A percentile compares a stretch with the other conserved stretches of the same genome.
Evolutionary conservation across 2,113 vertebrate genomes (phyloP).

Genomic region (Hiodon tergisus): DNA sequence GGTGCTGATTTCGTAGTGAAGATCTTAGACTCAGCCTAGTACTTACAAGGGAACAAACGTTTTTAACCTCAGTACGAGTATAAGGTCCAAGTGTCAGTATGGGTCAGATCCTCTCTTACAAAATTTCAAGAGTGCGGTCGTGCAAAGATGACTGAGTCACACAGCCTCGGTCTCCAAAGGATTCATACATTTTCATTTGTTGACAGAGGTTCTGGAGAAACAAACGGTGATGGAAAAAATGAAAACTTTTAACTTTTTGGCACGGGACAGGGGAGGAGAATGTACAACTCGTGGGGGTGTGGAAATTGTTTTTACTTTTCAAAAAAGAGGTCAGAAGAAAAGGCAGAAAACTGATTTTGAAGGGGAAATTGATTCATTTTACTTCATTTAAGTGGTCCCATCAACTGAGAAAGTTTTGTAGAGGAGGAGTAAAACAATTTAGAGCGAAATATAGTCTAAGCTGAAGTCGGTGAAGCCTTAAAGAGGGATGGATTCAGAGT

Average conservation of each 20-base stretch:
- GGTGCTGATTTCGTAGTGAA: conserved; percentile 26
- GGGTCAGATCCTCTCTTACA: conserved; percentile 32
- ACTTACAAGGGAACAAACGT: neutral
- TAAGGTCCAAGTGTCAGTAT: conserved; percentile 20
- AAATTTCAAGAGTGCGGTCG: conserved; percentile 14
- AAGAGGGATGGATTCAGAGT: conserved; percentile 55
- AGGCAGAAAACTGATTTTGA: neutral
- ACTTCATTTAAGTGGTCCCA: conserved; percentile 13
- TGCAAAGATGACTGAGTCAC: conserved; percentile 12
- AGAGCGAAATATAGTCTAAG: neutral
- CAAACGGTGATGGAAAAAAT: neutral
- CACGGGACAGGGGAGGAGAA: conserved; percentile 14
- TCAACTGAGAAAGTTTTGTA: conserved; percentile 20
- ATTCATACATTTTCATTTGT: conserved; percentile 42
- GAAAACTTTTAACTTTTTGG: conserved; percentile 12
- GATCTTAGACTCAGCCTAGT: conserved; percentile 12
- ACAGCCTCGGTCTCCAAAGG: neutral
- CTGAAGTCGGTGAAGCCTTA: neutral
- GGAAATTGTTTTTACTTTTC: conserved; percentile 21
- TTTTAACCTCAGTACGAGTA: neutral
- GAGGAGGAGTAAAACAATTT: neutral
- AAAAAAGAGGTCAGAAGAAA: conserved; percentile 18
- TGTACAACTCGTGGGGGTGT: conserved; percentile 19
- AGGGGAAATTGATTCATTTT: conserved; percentile 7
- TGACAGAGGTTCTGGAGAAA: conserved; percentile 39